Conservation (phyloP, 2,113 vertebrate species). For the Pseudopipra pipra region DNA sequence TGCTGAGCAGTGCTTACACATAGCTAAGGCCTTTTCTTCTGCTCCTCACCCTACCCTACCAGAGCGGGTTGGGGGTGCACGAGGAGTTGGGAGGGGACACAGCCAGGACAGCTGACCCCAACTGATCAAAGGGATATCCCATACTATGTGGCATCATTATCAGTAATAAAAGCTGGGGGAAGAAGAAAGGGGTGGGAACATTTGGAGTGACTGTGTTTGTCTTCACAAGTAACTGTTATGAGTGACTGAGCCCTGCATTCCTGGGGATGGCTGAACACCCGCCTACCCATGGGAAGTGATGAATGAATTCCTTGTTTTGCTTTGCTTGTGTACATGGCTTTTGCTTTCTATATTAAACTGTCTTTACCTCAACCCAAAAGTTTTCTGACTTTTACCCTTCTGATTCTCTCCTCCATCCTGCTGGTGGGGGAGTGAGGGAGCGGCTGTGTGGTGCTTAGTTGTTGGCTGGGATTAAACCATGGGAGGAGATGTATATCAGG, state of each 20-base stretch:
- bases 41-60: neutral
- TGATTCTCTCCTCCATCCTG: neutral
- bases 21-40: neutral
- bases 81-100: neutral
- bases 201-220: neutral
- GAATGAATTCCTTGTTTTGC: neutral
- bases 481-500: neutral
- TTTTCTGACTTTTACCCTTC: neutral
- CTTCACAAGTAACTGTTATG: rapidly evolving
- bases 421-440: neutral
- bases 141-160: neutral
- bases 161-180: neutral
- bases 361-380: neutral
- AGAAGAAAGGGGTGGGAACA: neutral
- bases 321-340: neutral
- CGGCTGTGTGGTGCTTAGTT: neutral
- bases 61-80: neutral
- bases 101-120: neutral
- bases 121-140: neutral
- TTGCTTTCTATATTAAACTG: neutral
- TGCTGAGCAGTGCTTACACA: neutral
- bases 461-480: neutral
- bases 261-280: neutral
- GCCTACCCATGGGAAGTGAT: neutral
- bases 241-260: neutral